Conservation (phyloP, 2,797 vertebrate species). For the Pseudotriccus pelzelni region DNA sequence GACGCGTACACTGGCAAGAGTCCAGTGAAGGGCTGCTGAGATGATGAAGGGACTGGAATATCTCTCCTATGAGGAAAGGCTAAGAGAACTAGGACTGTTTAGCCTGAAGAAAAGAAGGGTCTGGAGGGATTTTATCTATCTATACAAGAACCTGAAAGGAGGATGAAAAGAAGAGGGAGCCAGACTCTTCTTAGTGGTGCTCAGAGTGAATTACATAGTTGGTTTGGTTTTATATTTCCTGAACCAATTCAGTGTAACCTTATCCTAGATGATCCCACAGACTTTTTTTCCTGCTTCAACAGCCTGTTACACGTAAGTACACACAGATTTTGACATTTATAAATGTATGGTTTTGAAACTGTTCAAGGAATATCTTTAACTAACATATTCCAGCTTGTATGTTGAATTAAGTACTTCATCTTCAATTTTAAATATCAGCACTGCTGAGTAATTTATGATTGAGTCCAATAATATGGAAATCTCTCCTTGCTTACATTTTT, state of each 20-base stretch:
- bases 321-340: not conserved
- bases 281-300: not conserved
- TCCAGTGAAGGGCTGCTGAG: not conserved
- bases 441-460: not conserved
- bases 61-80: not conserved
- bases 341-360: not conserved
- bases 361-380: not conserved
- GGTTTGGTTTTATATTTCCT: not conserved
- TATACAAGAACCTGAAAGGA: not conserved
- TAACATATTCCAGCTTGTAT: not conserved
- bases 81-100: not conserved
- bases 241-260: not conserved
- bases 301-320: not conserved
- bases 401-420: not conserved
- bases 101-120: not conserved
- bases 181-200: too few relatives aligned
- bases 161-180: not conserved
- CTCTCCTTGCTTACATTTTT: not conserved
- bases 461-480: not conserved
- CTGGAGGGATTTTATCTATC: not conserved
- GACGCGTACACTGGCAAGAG: not conserved
- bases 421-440: not conserved
- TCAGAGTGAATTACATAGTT: not conserved
- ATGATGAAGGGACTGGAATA: not conserved
- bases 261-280: not conserved